Conservation (phyloP, 2,113 vertebrate genomes). For the Lophochroa leadbeateri region DNA sequence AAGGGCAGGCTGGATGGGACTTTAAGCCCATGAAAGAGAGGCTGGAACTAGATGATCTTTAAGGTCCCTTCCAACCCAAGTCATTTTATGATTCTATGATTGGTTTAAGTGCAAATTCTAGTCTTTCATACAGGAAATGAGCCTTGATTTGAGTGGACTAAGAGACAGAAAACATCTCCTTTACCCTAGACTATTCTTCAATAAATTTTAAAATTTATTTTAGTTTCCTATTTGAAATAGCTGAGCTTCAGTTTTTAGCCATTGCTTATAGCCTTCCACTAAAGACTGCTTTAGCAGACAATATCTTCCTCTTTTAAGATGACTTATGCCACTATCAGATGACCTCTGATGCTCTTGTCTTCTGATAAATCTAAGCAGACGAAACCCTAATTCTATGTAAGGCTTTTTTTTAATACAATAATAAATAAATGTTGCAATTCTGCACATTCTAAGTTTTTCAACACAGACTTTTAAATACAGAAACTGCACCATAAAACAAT, state of each 20-base stretch:
- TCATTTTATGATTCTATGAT: neutral
- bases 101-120: neutral
- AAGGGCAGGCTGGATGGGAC: neutral
- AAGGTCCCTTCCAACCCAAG: neutral
- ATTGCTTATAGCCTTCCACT: neutral
- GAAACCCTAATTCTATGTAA: neutral
- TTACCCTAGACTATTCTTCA: neutral
- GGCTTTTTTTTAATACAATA: accelerated
- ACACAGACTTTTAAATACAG: neutral
- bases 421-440: neutral
- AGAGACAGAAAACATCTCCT: neutral
- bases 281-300: neutral
- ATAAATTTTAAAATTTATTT: neutral
- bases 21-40: neutral
- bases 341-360: neutral
- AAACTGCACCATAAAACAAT: neutral
- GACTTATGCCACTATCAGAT: neutral
- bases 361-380: neutral
- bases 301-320: neutral
- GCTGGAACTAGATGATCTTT: neutral
- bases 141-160: neutral
- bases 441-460: neutral
- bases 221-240: neutral
- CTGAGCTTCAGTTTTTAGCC: neutral
- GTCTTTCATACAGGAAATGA: neutral